Evolutionary conservation across 1,140 invertebrate species (phyloP).

Genomic region (Steinernema feltiae): DNA sequence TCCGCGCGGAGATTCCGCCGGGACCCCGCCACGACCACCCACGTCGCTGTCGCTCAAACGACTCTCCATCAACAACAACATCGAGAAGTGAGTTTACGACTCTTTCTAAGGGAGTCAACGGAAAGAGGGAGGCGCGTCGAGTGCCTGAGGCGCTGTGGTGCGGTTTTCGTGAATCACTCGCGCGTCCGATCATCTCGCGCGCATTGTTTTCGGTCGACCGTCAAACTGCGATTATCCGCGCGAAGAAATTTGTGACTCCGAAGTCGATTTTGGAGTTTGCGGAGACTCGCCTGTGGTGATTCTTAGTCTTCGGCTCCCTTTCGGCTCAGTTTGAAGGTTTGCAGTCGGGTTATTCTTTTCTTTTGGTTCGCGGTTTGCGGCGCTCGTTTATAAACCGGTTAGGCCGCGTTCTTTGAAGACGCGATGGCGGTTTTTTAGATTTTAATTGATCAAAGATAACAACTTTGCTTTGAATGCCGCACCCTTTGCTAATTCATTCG

Average conservation of each 20-base stretch:
- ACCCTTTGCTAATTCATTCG: too few relatives aligned
- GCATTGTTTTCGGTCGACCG: background rate
- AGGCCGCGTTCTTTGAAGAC: too few relatives aligned
- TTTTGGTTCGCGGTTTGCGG: too few relatives aligned
- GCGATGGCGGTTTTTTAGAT: too few relatives aligned
- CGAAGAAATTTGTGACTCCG: background rate
- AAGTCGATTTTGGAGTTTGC: background rate
- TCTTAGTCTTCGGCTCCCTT: too few relatives aligned
- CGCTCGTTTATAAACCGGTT: too few relatives aligned
- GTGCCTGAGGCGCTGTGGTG: background rate
- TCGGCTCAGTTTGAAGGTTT: too few relatives aligned
- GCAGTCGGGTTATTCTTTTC: too few relatives aligned
- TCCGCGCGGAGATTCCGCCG: background rate
- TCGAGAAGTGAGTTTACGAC: background rate
- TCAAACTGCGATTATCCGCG: background rate
- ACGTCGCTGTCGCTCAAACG: background rate
- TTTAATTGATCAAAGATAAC: too few relatives aligned
- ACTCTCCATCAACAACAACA: constrained; percentile 6
- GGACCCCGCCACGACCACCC: background rate
- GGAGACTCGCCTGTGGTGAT: too few relatives aligned
- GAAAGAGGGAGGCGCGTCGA: background rate
- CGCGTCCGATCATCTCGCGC: background rate
- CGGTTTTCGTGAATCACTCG: background rate
- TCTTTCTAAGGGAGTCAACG: too few relatives aligned
- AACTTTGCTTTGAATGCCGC: too few relatives aligned